These are phyloP conservation scores for Lasioglossum albipes DNA, from an alignment of 1,140 invertebrate genomes.

Conservation along the genomic window DNA sequence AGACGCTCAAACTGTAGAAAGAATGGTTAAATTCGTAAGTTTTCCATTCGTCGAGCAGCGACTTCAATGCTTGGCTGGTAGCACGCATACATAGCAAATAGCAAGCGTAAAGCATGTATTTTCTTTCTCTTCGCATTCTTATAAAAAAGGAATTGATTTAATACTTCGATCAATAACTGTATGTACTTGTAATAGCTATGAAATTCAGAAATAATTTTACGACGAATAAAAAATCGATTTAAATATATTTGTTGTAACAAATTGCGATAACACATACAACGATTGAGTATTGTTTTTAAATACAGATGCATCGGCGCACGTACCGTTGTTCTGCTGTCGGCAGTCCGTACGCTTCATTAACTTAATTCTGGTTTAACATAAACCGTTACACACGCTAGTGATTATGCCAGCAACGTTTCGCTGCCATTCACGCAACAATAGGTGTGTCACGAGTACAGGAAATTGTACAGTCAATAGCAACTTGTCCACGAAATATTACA, in stretches of 20 bases:
- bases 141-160: no score
- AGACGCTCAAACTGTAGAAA: neutral
- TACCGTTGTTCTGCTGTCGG: slow-evolving; percentile 1
- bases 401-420: slow-evolving; percentile 69
- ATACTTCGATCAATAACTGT: no score
- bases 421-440: slow-evolving; percentile 58
- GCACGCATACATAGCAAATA: no score
- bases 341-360: slow-evolving; percentile 22
- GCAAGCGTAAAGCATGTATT: no score
- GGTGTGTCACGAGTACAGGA: slow-evolving; percentile 13
- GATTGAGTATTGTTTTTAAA: neutral
- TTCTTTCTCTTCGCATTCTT: no score
- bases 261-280: neutral
- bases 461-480: slow-evolving; percentile 10
- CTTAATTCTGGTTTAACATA: slow-evolving; percentile 49
- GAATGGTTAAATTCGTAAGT: neutral
- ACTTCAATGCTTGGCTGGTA: neutral
- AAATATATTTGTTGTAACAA: neutral
- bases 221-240: neutral
- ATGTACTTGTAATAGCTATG: no score
- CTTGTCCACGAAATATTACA: neutral
- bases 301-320: neutral
- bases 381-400: slow-evolving; percentile 65
- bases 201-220: no score
- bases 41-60: neutral